Evolutionary conservation across 2,113 vertebrate genomes (phyloP).

Genomic region (Petrocephalus microphthalmus): DNA sequence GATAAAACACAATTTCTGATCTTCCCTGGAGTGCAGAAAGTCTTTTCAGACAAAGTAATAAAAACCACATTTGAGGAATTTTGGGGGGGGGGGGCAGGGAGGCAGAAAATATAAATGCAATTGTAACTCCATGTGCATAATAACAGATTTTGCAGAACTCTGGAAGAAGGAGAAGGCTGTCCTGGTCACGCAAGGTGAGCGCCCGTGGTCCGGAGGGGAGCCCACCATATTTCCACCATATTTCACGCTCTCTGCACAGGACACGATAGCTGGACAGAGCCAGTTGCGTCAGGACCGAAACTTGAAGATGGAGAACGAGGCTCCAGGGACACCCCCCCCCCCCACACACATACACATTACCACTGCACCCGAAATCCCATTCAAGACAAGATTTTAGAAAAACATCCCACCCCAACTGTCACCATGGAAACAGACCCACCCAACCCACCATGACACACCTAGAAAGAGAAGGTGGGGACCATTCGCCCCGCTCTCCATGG

Average conservation of each 20-base stretch:
- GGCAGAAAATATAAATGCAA: too few species aligned
- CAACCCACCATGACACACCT: neutral
- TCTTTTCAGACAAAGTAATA: constrained; percentile 1
- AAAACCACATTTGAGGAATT: neutral
- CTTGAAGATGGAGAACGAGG: neutral
- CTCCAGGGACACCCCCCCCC: neutral
- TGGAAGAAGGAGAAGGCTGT: neutral
- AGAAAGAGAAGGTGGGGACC: neutral
- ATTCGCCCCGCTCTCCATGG: neutral
- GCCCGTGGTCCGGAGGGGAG: neutral
- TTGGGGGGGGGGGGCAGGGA: neutral
- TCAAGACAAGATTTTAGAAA: neutral
- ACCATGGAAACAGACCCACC: neutral
- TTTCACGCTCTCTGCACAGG: neutral
- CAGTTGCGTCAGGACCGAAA: neutral
- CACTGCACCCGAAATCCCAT: neutral
- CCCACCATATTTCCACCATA: neutral
- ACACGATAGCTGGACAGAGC: neutral
- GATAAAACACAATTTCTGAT: neutral
- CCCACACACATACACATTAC: too few species aligned
- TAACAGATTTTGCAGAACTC: neutral
- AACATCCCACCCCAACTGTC: neutral
- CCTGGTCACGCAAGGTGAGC: neutral
- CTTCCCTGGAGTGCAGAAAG: neutral
- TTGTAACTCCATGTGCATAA: neutral